Evolutionary conservation across 2,888 invertebrate genomes (phyloP).

Genomic region (Noctuana brunneofusca): DNA sequence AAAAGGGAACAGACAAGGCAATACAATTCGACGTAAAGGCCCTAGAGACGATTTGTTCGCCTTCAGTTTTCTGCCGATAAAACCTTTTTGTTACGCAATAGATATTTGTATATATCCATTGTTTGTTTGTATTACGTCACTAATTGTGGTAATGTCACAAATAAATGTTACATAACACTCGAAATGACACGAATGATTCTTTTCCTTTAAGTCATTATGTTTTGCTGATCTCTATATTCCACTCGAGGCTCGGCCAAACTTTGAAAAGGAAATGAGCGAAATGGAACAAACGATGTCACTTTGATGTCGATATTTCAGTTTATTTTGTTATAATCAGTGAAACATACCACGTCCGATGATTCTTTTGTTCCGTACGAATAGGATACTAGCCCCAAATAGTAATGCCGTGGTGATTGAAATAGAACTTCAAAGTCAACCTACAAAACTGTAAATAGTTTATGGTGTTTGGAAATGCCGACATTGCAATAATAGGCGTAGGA

Average conservation of each 20-base stretch:
- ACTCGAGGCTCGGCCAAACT: constrained; percentile 41
- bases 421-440: background rate
- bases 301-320: constrained; percentile 54
- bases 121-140: no score
- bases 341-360: constrained; percentile 43
- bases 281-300: constrained; percentile 55
- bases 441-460: background rate
- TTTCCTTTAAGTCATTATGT: no score
- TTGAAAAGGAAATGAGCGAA: constrained; percentile 54
- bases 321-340: constrained; percentile 54
- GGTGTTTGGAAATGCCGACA: background rate
- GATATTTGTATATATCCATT: no score
- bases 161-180: no score
- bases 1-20: no score
- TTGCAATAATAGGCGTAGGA: background rate
- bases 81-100: no score
- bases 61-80: no score
- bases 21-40: no score
- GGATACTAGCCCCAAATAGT: background rate
- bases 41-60: no score
- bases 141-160: no score
- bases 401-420: background rate
- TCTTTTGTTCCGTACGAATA: constrained; percentile 39
- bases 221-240: background rate
- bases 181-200: no score